Conservation (phyloP, 30 jellyfish, hydroid and myxozoan species). For the Chrysaora quinquecirrha region DNA sequence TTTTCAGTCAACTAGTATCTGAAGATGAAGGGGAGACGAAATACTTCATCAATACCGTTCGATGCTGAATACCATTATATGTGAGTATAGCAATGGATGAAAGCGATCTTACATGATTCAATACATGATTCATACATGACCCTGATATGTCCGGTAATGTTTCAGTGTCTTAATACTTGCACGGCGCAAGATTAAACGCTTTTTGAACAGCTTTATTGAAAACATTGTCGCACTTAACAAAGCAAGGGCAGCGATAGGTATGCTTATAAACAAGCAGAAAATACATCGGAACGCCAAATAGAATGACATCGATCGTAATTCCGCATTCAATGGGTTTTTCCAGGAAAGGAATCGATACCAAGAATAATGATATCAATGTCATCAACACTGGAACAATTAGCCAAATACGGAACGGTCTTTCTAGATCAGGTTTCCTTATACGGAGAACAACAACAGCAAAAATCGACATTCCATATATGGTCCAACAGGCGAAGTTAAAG, state of each 20-base stretch:
- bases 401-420: slow-evolving; percentile 77
- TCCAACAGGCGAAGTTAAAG: slow-evolving; percentile 68
- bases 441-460: slow-evolving; percentile 79
- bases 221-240: not conserved
- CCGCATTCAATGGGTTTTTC: slow-evolving; percentile 50
- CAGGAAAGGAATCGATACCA: slow-evolving; percentile 61
- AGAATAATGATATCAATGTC: slow-evolving; percentile 53
- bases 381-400: slow-evolving; percentile 62
- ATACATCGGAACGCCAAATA: slow-evolving; percentile 69
- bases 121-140: not conserved
- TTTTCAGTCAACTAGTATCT: too few species aligned
- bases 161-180: not conserved
- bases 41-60: too few species aligned
- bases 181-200: slow-evolving; percentile 48
- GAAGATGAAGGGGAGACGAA: too few species aligned
- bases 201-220: slow-evolving; percentile 8
- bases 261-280: slow-evolving; percentile 30
- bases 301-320: slow-evolving; percentile 32
- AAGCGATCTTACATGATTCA: too few species aligned
- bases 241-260: slow-evolving; percentile 7
- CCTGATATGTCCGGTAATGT: not conserved
- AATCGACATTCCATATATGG: slow-evolving; percentile 53
- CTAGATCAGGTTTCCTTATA: slow-evolving; percentile 44
- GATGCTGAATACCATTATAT: not conserved
- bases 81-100: too few species aligned